A percentile compares a stretch with the other conserved stretches of the same genome.
phyloP scores from a whole-genome alignment of 2,113 vertebrate species.

The Leptosomus discolor region DNA sequence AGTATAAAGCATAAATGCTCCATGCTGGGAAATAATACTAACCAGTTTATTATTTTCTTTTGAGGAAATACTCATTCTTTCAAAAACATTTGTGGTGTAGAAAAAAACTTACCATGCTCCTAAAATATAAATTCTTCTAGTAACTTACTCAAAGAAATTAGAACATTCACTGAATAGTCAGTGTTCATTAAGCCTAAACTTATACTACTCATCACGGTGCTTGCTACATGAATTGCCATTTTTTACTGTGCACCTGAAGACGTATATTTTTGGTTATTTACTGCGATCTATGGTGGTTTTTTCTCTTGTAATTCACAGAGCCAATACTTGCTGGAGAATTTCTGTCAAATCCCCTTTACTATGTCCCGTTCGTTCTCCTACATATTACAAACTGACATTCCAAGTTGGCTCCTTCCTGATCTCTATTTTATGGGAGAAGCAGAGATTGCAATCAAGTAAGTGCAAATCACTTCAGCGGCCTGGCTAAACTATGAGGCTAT shows the following conservation, averaged over 20 bases:
- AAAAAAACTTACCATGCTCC: background rate
- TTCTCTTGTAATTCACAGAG: background rate
- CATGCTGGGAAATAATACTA: background rate
- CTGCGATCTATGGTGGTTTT: background rate
- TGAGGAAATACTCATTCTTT: background rate
- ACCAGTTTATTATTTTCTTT: background rate
- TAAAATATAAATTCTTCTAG: background rate
- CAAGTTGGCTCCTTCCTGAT: background rate
- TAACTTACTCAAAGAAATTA: background rate
- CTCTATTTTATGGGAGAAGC: background rate
- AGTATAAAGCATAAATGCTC: background rate
- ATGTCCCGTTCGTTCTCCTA: background rate
- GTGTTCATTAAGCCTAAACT: background rate
- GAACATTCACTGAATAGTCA: background rate
- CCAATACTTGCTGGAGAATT: background rate
- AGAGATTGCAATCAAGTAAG: conserved; percentile 4
- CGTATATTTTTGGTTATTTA: background rate
- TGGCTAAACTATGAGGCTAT: background rate
- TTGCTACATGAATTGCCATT: background rate
- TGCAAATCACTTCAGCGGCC: background rate
- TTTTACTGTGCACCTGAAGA: background rate
- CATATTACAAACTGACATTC: background rate
- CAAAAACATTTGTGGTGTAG: background rate
- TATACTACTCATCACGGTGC: background rate
- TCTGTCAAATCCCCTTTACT: background rate